Evolutionary conservation across 1,140 invertebrate species (phyloP).

Genomic region (Eurosta solidaginis): DNA sequence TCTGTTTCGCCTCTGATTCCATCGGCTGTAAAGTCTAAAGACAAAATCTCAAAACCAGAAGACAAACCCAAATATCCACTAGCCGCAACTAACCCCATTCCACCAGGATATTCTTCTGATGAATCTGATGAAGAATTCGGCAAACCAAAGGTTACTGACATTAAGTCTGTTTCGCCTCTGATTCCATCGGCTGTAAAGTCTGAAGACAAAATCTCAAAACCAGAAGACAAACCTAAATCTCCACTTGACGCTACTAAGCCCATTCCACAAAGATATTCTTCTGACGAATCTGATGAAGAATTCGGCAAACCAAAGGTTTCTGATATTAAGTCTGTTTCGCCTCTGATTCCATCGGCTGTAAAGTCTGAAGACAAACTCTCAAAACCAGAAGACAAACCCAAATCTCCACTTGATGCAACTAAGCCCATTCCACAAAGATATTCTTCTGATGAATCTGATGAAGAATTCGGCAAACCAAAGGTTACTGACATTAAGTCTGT

Average conservation of each 20-base stretch:
- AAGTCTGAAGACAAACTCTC: background rate
- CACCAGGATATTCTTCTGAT: background rate
- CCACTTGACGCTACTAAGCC: background rate
- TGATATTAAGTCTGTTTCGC: background rate
- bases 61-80: background rate
- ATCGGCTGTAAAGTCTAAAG: background rate
- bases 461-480: background rate
- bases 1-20: background rate
- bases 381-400: background rate
- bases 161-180: background rate
- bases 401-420: background rate
- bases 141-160: background rate
- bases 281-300: constrained; percentile 3
- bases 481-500: background rate
- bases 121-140: background rate
- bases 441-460: background rate
- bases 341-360: background rate
- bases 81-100: background rate
- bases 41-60: background rate
- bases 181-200: background rate
- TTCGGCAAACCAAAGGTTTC: background rate
- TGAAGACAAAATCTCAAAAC: background rate
- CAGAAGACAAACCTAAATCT: constrained; percentile 4
- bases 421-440: too few relatives aligned
- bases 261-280: background rate